Evolutionary conservation across 2,888 invertebrate species (phyloP).

Genomic region (Drosophila niveifrons): DNA sequence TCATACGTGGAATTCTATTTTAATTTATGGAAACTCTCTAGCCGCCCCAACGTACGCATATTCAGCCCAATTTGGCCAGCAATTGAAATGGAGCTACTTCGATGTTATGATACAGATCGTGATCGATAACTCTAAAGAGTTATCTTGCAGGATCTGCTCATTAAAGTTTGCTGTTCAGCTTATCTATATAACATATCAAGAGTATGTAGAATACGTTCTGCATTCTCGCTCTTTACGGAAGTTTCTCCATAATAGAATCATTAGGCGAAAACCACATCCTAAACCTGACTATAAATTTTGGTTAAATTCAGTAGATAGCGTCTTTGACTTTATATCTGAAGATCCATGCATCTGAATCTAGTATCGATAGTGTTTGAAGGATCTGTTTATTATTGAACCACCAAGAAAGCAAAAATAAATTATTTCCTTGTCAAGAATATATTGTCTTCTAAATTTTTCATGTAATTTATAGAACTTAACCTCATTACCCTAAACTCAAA

Average conservation of each 20-base stretch:
- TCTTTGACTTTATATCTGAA: not conserved
- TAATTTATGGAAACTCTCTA: slow-evolving; percentile 65
- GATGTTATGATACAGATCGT: slow-evolving; percentile 3
- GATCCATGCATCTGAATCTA: slow-evolving; percentile 5
- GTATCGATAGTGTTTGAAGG: no score
- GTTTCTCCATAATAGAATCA: no score
- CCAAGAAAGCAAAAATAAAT: not conserved
- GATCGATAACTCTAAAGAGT: not conserved
- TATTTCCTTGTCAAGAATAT: not conserved
- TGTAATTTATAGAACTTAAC: no score
- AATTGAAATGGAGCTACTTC: slow-evolving; percentile 55
- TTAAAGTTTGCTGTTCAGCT: not conserved
- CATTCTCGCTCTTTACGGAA: no score
- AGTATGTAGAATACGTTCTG: no score
- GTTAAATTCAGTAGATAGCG: not conserved
- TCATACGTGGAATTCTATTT: slow-evolving; percentile 71
- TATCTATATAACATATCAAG: no score
- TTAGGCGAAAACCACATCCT: not conserved
- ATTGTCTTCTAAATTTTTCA: not conserved
- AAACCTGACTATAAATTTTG: not conserved
- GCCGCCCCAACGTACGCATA: slow-evolving; percentile 37
- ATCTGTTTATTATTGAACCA: no score
- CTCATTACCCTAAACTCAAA: not conserved
- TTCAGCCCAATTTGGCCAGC: slow-evolving; percentile 55
- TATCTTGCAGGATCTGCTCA: slow-evolving; percentile 12